Evolutionary conservation across 1,140 invertebrate species (phyloP), one percentile per base, ranked within the genome.

Genomic region (Macrocentrus cingulum): DNA sequence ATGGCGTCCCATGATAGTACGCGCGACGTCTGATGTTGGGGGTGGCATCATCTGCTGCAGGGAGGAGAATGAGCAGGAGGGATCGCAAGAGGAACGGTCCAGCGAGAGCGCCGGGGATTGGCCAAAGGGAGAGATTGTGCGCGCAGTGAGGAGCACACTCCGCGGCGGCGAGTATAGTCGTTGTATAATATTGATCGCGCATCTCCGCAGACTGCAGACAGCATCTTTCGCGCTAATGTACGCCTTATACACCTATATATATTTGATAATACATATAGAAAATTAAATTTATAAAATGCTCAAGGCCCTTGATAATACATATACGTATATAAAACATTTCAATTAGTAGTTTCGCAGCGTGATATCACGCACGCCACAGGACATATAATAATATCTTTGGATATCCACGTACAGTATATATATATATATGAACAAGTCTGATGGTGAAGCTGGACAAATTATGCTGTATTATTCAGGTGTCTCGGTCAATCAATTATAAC

Each of bases 1-100:
- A 80, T 80, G 77, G 77, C 76, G 76, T 77, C 73, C 72, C 62
- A 72, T 66, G 77, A 80, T 80, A 80, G 75, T 74, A n/a, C n/a
- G n/a, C n/a, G n/a, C n/a, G 75, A 80, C 76, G 76, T 78, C 75
- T 64, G 70, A 66, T 69, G 64, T 65, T 66, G 56, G 65, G 65
- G 62, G 60, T 29, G 57, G 46, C 56, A 16, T 25, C 18, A 20
- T 32, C 44, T 46, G 13, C 44, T 46, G 46, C 46, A 18, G n/a
- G 22, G 4, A 20, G 19, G 16, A 19, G 15, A 18, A 18, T 7
- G 22, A 7, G 37, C 32, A 22, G 34, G 32, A 49, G 46, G 34
- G 18, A 32, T 29, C 50, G 22, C 45, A 29, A 39, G 25, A 50
- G 23, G 19, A 20, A 48, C n/a, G n/a, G n/a, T n/a, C n/a, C n/a